Evolutionary conservation across 2,113 vertebrate species (phyloP).

Genomic region (Mustela nigripes): DNA sequence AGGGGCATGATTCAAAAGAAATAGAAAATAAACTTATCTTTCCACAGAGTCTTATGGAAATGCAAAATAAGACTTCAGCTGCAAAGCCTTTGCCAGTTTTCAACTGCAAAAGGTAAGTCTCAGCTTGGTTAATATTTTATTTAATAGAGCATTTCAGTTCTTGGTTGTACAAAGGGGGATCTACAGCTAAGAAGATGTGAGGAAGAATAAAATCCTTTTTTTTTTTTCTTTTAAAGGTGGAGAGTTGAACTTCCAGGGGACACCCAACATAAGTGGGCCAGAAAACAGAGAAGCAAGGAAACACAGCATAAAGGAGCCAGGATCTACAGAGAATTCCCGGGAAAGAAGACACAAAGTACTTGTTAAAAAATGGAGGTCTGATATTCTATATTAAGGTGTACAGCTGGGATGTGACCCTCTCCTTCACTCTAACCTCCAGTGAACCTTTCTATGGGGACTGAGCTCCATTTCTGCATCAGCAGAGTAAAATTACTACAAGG

Average conservation of each 20-base stretch:
- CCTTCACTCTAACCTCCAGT: neutral
- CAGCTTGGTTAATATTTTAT: neutral
- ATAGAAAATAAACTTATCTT: neutral
- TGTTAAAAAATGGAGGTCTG: neutral
- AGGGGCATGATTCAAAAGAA: neutral
- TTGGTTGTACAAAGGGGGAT: neutral
- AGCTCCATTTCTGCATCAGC: neutral
- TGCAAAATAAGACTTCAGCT: neutral
- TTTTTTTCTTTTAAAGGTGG: neutral
- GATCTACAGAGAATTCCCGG: neutral
- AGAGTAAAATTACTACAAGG: neutral
- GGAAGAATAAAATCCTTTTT: neutral
- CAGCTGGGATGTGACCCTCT: neutral
- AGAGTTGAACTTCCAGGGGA: neutral
- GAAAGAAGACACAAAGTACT: neutral
- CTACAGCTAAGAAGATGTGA: neutral
- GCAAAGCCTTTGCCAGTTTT: neutral
- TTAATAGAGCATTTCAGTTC: neutral
- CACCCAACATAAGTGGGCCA: neutral
- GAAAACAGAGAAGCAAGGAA: neutral
- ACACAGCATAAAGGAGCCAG: neutral
- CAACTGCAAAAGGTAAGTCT: neutral
- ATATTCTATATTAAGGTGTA: neutral
- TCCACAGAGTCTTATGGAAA: neutral
- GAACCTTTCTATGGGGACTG: neutral